These are phyloP conservation scores for Hymenopus coronatus DNA, from an alignment of 2,888 invertebrate genomes.

Conservation along the genomic window DNA sequence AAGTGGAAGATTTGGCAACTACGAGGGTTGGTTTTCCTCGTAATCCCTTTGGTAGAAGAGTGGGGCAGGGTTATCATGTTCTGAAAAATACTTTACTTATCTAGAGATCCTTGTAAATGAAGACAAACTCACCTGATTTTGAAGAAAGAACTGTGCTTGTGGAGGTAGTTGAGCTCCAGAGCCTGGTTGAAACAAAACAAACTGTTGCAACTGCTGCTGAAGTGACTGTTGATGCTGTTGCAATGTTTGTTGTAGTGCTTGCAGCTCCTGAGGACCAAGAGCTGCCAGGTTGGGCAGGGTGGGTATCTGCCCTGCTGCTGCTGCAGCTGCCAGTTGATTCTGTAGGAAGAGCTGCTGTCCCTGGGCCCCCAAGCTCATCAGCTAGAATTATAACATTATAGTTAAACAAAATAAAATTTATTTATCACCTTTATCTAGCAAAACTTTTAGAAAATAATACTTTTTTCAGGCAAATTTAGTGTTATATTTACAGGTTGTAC, in stretches of 20 bases:
- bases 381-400: constrained; percentile 35
- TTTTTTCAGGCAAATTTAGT: no score
- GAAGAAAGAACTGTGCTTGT: constrained; percentile 70
- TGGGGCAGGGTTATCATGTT: no score
- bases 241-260: constrained; percentile 55
- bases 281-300: constrained; percentile 40
- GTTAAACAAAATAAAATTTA: no score
- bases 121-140: constrained; percentile 62
- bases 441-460: no score
- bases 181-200: constrained; percentile 60
- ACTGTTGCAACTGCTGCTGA: constrained; percentile 62
- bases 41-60: no score
- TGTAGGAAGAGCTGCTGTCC: constrained; percentile 42
- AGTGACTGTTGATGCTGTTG: constrained; percentile 63
- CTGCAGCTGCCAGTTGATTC: constrained; percentile 45
- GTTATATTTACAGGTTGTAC: no score
- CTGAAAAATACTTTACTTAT: no score
- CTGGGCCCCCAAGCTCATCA: constrained; percentile 44
- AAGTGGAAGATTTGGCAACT: no score
- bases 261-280: constrained; percentile 46
- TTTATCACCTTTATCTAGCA: no score
- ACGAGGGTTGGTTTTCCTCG: no score
- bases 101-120: no score
- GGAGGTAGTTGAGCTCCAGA: constrained; percentile 53
- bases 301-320: constrained; percentile 40